These are phyloP conservation scores for Sabellastarte sp. DNA, from an alignment of 2,888 invertebrate genomes.

Conservation along the genomic window DNA sequence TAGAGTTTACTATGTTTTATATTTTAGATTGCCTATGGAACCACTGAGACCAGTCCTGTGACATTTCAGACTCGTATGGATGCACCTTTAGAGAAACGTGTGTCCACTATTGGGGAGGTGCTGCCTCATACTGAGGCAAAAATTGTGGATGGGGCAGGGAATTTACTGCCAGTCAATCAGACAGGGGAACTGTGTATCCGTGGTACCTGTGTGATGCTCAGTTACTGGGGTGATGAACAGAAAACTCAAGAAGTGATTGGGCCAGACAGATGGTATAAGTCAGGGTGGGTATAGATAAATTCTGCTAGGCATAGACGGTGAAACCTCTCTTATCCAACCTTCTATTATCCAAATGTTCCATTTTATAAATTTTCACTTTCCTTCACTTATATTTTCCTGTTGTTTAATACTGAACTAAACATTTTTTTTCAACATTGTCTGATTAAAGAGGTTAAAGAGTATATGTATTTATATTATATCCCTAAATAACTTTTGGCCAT, in stretches of 20 bases:
- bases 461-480: too few relatives aligned
- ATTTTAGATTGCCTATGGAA: conserved; percentile 64
- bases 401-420: too few relatives aligned
- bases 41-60: conserved; percentile 67
- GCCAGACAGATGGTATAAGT: conserved; percentile 75
- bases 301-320: too few relatives aligned
- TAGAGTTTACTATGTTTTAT: too few relatives aligned
- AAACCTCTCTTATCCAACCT: too few relatives aligned
- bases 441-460: too few relatives aligned
- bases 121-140: conserved; percentile 63
- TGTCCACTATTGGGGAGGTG: conserved; percentile 64
- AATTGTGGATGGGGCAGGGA: conserved; percentile 66
- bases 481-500: too few relatives aligned
- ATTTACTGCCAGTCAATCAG: conserved; percentile 70
- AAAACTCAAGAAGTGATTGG: conserved; percentile 72
- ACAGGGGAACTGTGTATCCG: conserved; percentile 76
- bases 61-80: conserved; percentile 62
- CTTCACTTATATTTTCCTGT: too few relatives aligned
- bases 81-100: conserved; percentile 61
- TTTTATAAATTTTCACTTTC: too few relatives aligned
- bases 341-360: too few relatives aligned
- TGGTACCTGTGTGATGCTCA: conserved; percentile 76
- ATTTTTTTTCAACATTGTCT: too few relatives aligned
- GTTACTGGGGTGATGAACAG: conserved; percentile 78
- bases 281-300: conserved; percentile 67